phyloP scores from a whole-genome alignment of 2,888 invertebrate species.

The Atherix ibis region DNA sequence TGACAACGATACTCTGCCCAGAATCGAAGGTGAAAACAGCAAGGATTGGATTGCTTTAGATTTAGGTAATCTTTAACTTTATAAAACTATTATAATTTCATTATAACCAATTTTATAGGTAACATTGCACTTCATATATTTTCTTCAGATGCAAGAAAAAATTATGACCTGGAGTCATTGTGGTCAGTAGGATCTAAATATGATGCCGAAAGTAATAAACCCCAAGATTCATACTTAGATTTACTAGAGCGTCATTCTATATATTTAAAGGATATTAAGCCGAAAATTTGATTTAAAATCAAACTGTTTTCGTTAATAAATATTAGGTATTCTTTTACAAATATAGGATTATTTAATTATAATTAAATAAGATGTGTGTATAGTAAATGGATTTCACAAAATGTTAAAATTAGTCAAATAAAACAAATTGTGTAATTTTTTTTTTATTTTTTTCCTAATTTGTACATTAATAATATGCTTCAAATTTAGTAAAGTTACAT shows the following conservation, averaged over 20 bases:
- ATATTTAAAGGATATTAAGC: conserved; percentile 35
- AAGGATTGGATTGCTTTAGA: conserved; percentile 82
- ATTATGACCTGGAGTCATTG: conserved; percentile 77
- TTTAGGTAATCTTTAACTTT: conserved; percentile 43
- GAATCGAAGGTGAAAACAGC: conserved; percentile 59
- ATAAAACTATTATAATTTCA: neutral
- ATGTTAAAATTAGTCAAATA: too few species aligned
- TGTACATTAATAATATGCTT: too few species aligned
- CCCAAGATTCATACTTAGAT: conserved; percentile 41
- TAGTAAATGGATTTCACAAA: too few species aligned
- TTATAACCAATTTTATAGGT: conserved; percentile 31
- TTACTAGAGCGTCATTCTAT: conserved; percentile 51
- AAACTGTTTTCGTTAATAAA: too few species aligned
- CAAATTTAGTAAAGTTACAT: too few species aligned
- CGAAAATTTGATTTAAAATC: too few species aligned
- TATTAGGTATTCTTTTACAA: too few species aligned
- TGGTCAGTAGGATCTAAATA: conserved; percentile 77
- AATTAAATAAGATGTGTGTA: too few species aligned
- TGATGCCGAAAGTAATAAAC: conserved; percentile 52
- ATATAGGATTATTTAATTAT: too few species aligned
- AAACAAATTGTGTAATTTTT: too few species aligned
- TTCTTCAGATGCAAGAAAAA: conserved; percentile 45
- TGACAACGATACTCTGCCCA: conserved; percentile 48
- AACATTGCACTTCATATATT: conserved; percentile 88
- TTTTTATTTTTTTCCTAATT: too few species aligned